These are phyloP conservation scores for Apantesis nais DNA, from an alignment of 2,888 invertebrate species.

Conservation along the genomic window DNA sequence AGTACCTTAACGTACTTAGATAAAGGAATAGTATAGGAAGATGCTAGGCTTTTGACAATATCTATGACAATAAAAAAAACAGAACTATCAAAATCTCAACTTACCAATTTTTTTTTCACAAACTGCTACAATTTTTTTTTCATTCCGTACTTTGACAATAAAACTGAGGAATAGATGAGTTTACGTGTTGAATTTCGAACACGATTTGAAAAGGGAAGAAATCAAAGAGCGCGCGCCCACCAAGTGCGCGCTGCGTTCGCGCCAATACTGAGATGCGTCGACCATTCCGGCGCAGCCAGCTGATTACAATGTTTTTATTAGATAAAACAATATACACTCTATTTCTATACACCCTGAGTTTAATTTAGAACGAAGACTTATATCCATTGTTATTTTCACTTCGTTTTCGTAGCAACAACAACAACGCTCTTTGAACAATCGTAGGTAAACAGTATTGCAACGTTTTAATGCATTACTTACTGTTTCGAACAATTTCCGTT, in stretches of 20 bases:
- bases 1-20: background rate
- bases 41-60: background rate
- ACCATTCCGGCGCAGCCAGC: slow-evolving; percentile 52
- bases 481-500: background rate
- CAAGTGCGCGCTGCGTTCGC: slow-evolving; percentile 65
- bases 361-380: slow-evolving; percentile 13
- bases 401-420: slow-evolving; percentile 42
- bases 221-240: slow-evolving; percentile 49
- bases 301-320: slow-evolving; percentile 55
- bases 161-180: background rate
- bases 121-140: background rate
- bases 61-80: background rate
- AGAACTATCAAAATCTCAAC: background rate
- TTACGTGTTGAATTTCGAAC: slow-evolving; percentile 40
- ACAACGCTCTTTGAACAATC: slow-evolving; percentile 22
- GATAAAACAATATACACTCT: slow-evolving; percentile 48
- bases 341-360: background rate
- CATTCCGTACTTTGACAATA: background rate
- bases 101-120: slow-evolving; percentile 3
- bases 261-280: slow-evolving; percentile 67
- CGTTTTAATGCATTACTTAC: slow-evolving; percentile 5
- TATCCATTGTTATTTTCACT: slow-evolving; percentile 34
- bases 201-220: slow-evolving; percentile 44
- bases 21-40: background rate
- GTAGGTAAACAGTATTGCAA: slow-evolving; percentile 8